Base-by-base conservation (phyloP, 2,797 vertebrate genomes). In the Danionella dracula region DNA sequence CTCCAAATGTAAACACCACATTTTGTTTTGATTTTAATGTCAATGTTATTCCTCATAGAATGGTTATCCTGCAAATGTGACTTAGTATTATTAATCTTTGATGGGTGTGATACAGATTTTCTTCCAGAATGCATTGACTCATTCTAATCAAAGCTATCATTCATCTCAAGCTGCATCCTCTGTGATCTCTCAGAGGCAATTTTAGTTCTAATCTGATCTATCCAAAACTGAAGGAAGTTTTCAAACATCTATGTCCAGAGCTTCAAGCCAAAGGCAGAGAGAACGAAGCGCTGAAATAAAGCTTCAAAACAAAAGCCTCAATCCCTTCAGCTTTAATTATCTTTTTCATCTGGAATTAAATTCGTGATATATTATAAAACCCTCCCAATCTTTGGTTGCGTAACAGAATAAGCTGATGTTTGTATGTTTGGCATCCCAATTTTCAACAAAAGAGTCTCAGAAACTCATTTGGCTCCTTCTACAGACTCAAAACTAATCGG, bases 351-450 rank as follows among this genome's bases (percentile, higher is more conserved):
- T 42, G 68, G 34, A 74, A 63, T 50, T 23, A 35, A 64, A 72
- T 68, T 21, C 42, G 53, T 40, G 1, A 64, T 69, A 56, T 65
- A 82, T 77, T 73, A 73, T 46, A 40, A 58, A 71, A 62, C 59
- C 12, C 41, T 38, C 49, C 4, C 35, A 71, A 75, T 68, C 10
- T 48, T 68, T 67, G 51, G 57, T 77, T 82, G 74, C 54, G 59
- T 66, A 73, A 76, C 51, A 37, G 38, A 68, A 69, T 79, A 71
- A 85, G 84, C 77, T 73, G 67, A 57, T 66, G 11, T 56, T 58
- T 59, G 66, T 38, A 73, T 83, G 63, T 76, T 76, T 55, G 60
- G 32, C 13, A 13, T 57, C 50, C 51, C 61, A 50, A 59, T 68
- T 76, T 72, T 68, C 64, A 73, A 44, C 58, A 70, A 66, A 65